phyloP scores from a whole-genome alignment of 2,888 invertebrate genomes.

The Noctuana brunneofusca region DNA sequence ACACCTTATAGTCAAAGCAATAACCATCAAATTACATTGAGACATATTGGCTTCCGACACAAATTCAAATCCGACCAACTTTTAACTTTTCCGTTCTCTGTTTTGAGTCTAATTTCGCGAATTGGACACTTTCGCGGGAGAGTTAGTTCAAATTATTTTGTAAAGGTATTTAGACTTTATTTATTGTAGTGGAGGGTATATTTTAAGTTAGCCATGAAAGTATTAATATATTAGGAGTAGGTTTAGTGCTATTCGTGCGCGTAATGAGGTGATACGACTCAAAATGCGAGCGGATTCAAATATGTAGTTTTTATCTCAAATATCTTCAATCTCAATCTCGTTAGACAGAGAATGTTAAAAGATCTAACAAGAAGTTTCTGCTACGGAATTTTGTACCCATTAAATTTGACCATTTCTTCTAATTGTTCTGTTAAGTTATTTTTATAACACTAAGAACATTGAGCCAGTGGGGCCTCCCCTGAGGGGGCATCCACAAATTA shows the following conservation, averaged over 20 bases:
- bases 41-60: slow-evolving; percentile 25
- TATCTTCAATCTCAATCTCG: slow-evolving; percentile 47
- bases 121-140: slow-evolving; percentile 43
- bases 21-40: slow-evolving; percentile 45
- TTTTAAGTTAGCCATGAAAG: slow-evolving; percentile 39
- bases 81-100: slow-evolving; percentile 63
- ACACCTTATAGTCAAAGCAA: slow-evolving; percentile 31
- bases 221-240: slow-evolving; percentile 37
- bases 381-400: slow-evolving; percentile 27
- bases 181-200: slow-evolving; percentile 17
- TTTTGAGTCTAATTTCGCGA: slow-evolving; percentile 73
- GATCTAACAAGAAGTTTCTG: slow-evolving; percentile 36
- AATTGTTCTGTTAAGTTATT: slow-evolving; percentile 4
- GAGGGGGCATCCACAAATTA: too few species aligned
- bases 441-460: slow-evolving; percentile 1
- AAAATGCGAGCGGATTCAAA: slow-evolving; percentile 61
- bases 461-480: too few species aligned
- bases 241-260: slow-evolving; percentile 65
- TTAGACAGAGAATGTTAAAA: slow-evolving; percentile 37
- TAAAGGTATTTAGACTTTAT: slow-evolving; percentile 38
- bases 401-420: slow-evolving; percentile 28
- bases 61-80: slow-evolving; percentile 57
- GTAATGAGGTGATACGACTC: slow-evolving; percentile 77
- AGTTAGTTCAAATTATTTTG: not conserved
- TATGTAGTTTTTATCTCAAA: slow-evolving; percentile 52